Evolutionary conservation across 2,113 vertebrate genomes (phyloP), one percentile per base, ranked within the genome.

Genomic region (Menura novaehollandiae): DNA sequence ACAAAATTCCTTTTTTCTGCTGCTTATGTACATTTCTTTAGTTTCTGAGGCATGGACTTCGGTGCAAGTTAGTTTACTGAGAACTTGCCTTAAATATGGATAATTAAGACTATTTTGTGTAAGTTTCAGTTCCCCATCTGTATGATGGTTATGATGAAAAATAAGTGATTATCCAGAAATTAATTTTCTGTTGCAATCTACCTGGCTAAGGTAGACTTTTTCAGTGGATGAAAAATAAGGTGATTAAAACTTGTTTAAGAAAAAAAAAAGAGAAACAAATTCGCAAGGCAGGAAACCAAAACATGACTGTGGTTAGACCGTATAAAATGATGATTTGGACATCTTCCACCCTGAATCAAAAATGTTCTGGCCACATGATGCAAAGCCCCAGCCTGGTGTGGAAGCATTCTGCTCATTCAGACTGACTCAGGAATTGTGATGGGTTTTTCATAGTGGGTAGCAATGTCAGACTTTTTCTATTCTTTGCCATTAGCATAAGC

Each of bases 301-400:
- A 26, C 8, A 32, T 37, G 46, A 19, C 33, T 75, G 9, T 49
- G 16, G 11, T 47, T 46, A 78, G 33, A 49, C 5, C 62, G 24
- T 15, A 60, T 14, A 37, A 85, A 81, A 51, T 47, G 24, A 10
- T 7, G 7, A 37, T 51, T 14, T 69, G 30, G 8, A 26, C 23
- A 32, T 24, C 11, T 88, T 88, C 21, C 49, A n/a, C 9, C 5
- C 20, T n/a, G 24, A 73, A 44, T n/a, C 5, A 55, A 64, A 60
- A 82, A 11, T 20, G 10, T 8, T 64, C 2, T 24, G 15, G 37
- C 24, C 33, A 39, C 1, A 0, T 44, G 37, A 49, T 1, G 2
- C 14, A 66, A 46, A 39, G 17, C 9, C 30, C 24, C 24, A 28
- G 13, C 15, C 32, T 60, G 39, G 11, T 17, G 7, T 20, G 51